Evolutionary conservation across 2,888 invertebrate species (phyloP), one percentile per base, ranked within the genome.

Genomic region (Ptychoptera contaminata): DNA sequence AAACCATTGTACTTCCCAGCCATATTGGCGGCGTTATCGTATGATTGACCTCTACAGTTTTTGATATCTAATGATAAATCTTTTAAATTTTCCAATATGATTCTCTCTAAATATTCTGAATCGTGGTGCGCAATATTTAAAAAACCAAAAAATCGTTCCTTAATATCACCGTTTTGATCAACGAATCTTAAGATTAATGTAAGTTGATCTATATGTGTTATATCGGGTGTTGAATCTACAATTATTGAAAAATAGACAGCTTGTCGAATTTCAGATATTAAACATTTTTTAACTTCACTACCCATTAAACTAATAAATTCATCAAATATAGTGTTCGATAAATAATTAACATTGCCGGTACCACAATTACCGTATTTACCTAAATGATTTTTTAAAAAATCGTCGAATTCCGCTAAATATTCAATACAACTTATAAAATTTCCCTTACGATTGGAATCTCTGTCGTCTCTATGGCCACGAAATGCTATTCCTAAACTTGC

Each of bases 11-110:
- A 51, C 42, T 48, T 51, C 45, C 57, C 52, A 32, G 54, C 51
- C 56, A 57, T 57, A 52, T 58, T 58, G 36, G 53, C 49, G 35
- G 53, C 58, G 48, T 53, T 57, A 47, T 58, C 54, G n/a, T n/a
- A n/a, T n/a, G n/a, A n/a, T n/a, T n/a, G n/a, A n/a, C n/a, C n/a
- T n/a, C 48, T 54, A 56, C 47, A 52, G 54, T 50, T 55, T 14
- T 36, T 7, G 30, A 30, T 30, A 40, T 30, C 12, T 6, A 40
- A 30, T n/a, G 7, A n/a, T 2, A 30, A 15, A n/a, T 38, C 4
- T 12, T 10, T 8, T 16, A 38, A 38, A 8, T 16, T 12, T 16
- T 38, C 12, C 12, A 38, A 8, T 12, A 38, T 16, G 16, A 10
- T 9, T 38, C 16, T 4, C 16, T 30, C n/a, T 32, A 46, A 40